Conservation (phyloP, 2,113 vertebrate genomes). For the Mionectes macconnelli region DNA sequence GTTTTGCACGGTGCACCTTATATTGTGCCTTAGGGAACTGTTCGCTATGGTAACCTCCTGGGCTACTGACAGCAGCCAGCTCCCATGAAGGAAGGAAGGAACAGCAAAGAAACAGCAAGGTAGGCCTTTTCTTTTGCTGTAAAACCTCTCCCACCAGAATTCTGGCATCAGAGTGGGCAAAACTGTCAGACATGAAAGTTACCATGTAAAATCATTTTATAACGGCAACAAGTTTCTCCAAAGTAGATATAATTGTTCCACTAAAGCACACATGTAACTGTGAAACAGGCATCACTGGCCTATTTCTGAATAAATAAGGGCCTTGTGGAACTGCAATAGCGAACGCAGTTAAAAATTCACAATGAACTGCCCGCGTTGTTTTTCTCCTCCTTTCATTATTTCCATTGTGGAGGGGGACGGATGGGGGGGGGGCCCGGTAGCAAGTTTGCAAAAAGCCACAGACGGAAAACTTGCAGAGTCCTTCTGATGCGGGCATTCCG, state of each 20-base stretch:
- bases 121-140: background rate
- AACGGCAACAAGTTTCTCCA: slow-evolving; percentile 41
- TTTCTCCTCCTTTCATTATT: slow-evolving; percentile 9
- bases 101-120: background rate
- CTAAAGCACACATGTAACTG: background rate
- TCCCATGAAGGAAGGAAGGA: background rate
- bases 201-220: background rate
- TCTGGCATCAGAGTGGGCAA: background rate
- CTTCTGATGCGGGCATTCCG: background rate
- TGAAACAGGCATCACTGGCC: background rate
- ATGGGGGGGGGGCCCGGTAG: background rate
- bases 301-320: background rate
- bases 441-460: slow-evolving; percentile 8
- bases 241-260: slow-evolving; percentile 3
- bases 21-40: background rate
- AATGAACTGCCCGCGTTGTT: background rate
- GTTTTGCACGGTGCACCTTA: background rate
- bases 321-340: background rate
- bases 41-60: slow-evolving; percentile 32
- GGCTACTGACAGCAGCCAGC: slow-evolving; percentile 13
- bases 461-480: slow-evolving; percentile 25
- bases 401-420: background rate
- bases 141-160: background rate
- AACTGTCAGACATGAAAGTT: background rate
- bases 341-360: background rate